phyloP scores from a whole-genome alignment of 2,113 vertebrate species.

The Muscicapa adusta region DNA sequence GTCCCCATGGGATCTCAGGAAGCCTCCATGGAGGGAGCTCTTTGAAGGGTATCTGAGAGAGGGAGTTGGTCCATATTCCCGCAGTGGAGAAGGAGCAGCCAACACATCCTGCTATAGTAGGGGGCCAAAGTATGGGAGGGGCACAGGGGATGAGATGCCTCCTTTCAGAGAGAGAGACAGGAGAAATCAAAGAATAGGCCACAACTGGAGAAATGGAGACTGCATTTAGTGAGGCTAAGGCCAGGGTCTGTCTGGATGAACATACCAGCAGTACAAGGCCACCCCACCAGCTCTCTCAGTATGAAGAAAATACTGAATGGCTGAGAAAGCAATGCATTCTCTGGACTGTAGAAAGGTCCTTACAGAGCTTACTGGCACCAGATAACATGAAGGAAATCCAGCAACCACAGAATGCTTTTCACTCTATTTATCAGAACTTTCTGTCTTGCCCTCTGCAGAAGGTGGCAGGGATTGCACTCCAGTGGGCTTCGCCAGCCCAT shows the following conservation, averaged over 20 bases:
- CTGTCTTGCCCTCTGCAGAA: not conserved
- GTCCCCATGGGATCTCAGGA: not conserved
- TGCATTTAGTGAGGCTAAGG: not conserved
- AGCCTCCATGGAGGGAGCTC: not conserved
- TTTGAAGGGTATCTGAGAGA: not conserved
- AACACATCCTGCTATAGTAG: fast-evolving
- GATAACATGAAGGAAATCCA: not conserved
- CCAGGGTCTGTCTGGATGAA: not conserved
- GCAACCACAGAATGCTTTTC: not conserved
- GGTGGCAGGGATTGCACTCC: not conserved
- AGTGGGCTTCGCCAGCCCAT: not conserved
- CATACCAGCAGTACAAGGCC: not conserved
- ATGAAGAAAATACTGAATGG: not conserved
- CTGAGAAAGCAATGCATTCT: not conserved
- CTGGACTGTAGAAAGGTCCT: not conserved
- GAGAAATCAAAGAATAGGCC: not conserved
- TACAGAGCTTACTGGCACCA: not conserved
- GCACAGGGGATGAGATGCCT: not conserved
- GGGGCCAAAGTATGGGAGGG: not conserved
- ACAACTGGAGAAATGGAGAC: not conserved
- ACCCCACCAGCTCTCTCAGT: not conserved
- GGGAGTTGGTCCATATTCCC: not conserved
- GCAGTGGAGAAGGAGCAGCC: not conserved
- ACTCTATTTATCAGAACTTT: not conserved
- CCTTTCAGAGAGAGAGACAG: not conserved